phyloP scores from a whole-genome alignment of 1,140 invertebrate species.

The Bombus cullumanus region DNA sequence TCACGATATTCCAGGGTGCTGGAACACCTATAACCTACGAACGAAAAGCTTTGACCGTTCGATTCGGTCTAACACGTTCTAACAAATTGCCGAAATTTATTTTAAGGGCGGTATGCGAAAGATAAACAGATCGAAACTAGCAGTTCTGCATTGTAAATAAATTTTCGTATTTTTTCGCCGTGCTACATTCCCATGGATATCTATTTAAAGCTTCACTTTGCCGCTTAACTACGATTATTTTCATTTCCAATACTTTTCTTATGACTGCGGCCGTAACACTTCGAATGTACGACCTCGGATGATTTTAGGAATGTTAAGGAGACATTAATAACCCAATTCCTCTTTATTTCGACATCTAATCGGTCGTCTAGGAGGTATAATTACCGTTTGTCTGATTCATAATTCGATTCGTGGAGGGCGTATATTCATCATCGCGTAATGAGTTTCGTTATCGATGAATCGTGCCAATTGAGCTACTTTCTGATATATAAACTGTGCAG shows the following conservation, averaged over 20 bases:
- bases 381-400: slow-evolving; percentile 35
- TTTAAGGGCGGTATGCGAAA: not conserved
- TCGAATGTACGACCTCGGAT: not conserved
- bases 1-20: too few species aligned
- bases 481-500: not conserved
- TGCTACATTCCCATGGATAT: not conserved
- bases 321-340: slow-evolving; percentile 40
- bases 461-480: slow-evolving; percentile 65
- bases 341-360: slow-evolving; percentile 34
- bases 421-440: slow-evolving; percentile 11
- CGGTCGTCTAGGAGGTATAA: slow-evolving; percentile 21
- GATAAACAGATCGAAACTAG: not conserved
- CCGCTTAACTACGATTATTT: not conserved
- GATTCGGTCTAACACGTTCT: not conserved
- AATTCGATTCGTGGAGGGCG: slow-evolving; percentile 38
- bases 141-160: slow-evolving; percentile 25
- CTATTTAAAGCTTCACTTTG: not conserved
- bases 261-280: not conserved
- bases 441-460: slow-evolving; percentile 34
- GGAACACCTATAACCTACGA: too few species aligned
- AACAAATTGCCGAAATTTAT: not conserved
- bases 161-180: not conserved
- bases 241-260: not conserved
- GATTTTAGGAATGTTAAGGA: slow-evolving; percentile 21
- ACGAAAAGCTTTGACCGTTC: not conserved